Percentiles rank a stretch among this genome's conserved stretches.
Conservation (phyloP, 2,113 vertebrate species). For the Mystacornis crossleyi region DNA sequence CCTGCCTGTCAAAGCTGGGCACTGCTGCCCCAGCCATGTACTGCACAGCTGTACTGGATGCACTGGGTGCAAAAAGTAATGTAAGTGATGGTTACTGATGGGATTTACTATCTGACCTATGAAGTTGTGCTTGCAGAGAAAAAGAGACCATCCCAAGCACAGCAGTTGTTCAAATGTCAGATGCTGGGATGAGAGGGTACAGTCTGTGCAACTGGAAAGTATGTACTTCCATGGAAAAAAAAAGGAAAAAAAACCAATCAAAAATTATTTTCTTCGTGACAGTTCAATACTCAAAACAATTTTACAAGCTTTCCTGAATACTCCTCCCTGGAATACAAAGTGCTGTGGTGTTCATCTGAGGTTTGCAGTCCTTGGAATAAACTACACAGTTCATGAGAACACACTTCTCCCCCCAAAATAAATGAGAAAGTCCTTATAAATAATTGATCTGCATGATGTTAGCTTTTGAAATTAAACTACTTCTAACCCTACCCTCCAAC, state of each 20-base stretch:
- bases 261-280: not conserved
- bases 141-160: not conserved
- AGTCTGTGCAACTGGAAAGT: not conserved
- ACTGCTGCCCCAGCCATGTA: not conserved
- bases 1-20: not conserved
- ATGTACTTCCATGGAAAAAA: not conserved
- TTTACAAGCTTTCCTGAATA: constrained; percentile 36
- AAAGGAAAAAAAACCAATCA: not conserved
- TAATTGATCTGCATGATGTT: not conserved
- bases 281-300: not conserved
- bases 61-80: not conserved
- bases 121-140: not conserved
- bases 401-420: not conserved
- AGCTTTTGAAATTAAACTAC: not conserved
- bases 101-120: not conserved
- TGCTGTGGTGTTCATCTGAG: not conserved
- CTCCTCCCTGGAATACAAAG: not conserved
- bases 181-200: not conserved
- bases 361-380: constrained; percentile 42
- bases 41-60: not conserved
- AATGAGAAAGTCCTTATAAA: constrained; percentile 1
- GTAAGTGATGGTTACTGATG: not conserved
- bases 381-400: not conserved
- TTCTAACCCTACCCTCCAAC: not conserved
- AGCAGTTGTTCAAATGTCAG: not conserved